A percentile compares a stretch with the other conserved stretches of the same genome.
Evolutionary conservation across 2,113 vertebrate genomes (phyloP).

Genomic region (Bostrychus sinensis): DNA sequence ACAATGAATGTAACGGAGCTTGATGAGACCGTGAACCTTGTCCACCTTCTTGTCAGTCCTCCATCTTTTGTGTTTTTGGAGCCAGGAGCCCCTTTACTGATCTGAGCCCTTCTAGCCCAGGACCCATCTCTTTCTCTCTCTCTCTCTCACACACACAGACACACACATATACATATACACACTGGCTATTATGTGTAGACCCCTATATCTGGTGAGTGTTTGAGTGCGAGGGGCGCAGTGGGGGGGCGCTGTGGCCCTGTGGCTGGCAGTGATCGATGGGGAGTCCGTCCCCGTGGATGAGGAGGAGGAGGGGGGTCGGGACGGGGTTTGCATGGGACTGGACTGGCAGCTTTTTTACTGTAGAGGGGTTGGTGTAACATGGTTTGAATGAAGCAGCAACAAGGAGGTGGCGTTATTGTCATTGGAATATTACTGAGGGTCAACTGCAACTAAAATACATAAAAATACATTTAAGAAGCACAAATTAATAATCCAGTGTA

Average conservation of each 20-base stretch:
- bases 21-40: constrained; percentile 61
- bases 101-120: constrained; percentile 51
- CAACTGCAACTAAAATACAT: too few relatives aligned
- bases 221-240: constrained; percentile 50
- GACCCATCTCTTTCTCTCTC: constrained; percentile 61
- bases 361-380: too few relatives aligned
- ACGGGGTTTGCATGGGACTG: constrained; percentile 64
- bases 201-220: neutral
- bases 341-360: constrained; percentile 71
- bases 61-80: constrained; percentile 64
- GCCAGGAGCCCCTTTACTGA: constrained; percentile 55
- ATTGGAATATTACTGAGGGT: too few relatives aligned
- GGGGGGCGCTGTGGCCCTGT: constrained; percentile 68
- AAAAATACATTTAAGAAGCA: too few relatives aligned
- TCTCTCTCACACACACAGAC: too few relatives aligned
- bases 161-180: constrained; percentile 57
- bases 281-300: constrained; percentile 76
- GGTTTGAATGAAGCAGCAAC: too few relatives aligned
- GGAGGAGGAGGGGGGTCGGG: constrained; percentile 73
- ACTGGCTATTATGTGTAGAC: neutral
- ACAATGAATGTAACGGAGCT: constrained; percentile 20
- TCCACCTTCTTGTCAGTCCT: constrained; percentile 71
- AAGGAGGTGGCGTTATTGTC: too few relatives aligned
- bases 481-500: too few relatives aligned
- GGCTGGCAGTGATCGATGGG: constrained; percentile 80